These are phyloP conservation scores for Hyperoplus lanceolatus DNA, from an alignment of 2,797 vertebrate genomes.

Conservation along the genomic window DNA sequence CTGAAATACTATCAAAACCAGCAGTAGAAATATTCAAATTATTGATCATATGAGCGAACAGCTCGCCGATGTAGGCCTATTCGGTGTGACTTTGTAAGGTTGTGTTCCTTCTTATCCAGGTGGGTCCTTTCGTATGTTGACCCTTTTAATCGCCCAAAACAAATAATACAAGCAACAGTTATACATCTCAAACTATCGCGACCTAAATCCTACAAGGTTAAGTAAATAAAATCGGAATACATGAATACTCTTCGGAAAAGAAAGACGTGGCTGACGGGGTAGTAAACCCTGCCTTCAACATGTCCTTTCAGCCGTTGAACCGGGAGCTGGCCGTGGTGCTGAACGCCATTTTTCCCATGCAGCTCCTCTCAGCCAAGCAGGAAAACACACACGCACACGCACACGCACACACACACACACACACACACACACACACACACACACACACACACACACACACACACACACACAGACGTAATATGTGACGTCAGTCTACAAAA, in stretches of 20 bases:
- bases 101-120: neutral
- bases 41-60: neutral
- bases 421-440: too few relatives aligned
- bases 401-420: too few relatives aligned
- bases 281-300: neutral
- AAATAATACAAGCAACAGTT: neutral
- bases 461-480: slow-evolving; percentile 62
- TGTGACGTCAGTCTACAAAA: slow-evolving; percentile 74
- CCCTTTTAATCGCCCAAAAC: neutral
- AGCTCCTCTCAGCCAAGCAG: slow-evolving; percentile 48
- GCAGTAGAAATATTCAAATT: neutral
- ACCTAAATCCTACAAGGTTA: neutral
- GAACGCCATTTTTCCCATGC: slow-evolving; percentile 69
- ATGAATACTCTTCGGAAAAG: neutral
- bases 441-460: too few relatives aligned
- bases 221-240: neutral
- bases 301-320: neutral
- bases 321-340: slow-evolving; percentile 81
- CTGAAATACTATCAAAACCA: neutral
- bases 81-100: neutral
- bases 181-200: neutral
- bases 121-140: neutral
- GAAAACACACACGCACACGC: slow-evolving; percentile 43
- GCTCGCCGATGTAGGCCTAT: neutral
- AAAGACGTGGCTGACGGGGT: too few relatives aligned